These are phyloP conservation scores for Drosophila elegans DNA, from an alignment of 1,140 invertebrate species.

Conservation along the genomic window DNA sequence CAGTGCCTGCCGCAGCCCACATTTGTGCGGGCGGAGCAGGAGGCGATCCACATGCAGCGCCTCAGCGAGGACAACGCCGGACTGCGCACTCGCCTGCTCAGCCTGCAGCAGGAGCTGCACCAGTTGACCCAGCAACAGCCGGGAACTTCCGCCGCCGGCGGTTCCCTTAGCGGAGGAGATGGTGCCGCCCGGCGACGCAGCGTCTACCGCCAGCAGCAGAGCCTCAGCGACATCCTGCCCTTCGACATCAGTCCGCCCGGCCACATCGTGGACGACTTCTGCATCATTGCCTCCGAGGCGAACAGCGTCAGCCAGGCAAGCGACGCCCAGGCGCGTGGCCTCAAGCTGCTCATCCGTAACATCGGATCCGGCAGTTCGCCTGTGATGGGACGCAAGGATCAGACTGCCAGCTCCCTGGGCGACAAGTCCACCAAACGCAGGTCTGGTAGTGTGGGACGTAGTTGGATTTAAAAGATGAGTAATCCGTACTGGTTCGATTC, in stretches of 20 bases:
- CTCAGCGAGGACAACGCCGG: conserved; percentile 94
- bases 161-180: conserved; percentile 41
- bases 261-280: conserved; percentile 96
- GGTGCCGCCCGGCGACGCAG: conserved; percentile 84
- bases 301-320: conserved; percentile 75
- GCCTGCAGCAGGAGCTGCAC: conserved; percentile 63
- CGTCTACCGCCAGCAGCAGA: conserved; percentile 86
- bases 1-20: conserved; percentile 94
- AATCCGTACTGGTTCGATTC: not conserved
- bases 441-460: conserved; percentile 81
- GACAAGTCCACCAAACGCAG: conserved; percentile 67
- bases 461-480: conserved; percentile 65
- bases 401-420: conserved; percentile 22
- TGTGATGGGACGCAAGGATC: conserved; percentile 89
- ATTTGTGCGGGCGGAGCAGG: conserved; percentile 93
- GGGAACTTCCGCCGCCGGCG: conserved; percentile 11
- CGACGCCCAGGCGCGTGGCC: conserved; percentile 89
- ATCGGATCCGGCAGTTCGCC: conserved; percentile 92
- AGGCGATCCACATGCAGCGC: conserved; percentile 91
- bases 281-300: conserved; percentile 93
- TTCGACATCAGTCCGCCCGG: conserved; percentile 88
- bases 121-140: conserved; percentile 62
- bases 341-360: conserved; percentile 91
- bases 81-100: conserved; percentile 87
- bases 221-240: conserved; percentile 86